A percentile compares a stretch with the other conserved stretches of the same genome.
phyloP scores from a whole-genome alignment of 2,797 vertebrate species.

The Emydoidea blandingii region DNA sequence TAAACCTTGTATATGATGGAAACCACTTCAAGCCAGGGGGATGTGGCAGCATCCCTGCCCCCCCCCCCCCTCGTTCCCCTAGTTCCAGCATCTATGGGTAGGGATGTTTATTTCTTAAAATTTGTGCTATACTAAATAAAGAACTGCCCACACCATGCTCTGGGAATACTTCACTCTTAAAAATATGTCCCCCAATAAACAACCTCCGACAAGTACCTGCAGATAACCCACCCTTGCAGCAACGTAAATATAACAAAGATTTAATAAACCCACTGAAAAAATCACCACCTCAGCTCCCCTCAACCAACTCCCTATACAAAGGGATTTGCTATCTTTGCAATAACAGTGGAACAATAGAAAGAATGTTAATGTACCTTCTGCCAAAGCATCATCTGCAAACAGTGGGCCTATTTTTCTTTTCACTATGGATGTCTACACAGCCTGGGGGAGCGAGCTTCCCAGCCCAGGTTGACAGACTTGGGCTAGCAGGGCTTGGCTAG shows the following conservation, averaged over 20 bases:
- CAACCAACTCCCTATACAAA: neutral
- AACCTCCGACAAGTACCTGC: neutral
- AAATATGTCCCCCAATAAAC: neutral
- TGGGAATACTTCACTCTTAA: neutral
- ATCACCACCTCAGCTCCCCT: neutral
- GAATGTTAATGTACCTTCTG: neutral
- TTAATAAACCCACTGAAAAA: constrained; percentile 3
- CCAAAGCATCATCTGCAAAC: neutral
- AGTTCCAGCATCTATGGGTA: neutral
- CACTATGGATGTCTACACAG: neutral
- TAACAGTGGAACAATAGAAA: neutral
- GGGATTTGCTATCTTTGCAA: neutral
- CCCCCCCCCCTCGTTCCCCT: too few relatives aligned
- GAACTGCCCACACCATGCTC: neutral
- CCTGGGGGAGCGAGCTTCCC: neutral
- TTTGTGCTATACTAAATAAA: neutral
- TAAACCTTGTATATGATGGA: too few relatives aligned
- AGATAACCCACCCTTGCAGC: neutral
- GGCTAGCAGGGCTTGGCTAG: neutral
- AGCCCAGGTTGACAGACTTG: neutral
- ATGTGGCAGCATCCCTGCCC: too few relatives aligned
- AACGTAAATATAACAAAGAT: neutral
- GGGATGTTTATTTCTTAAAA: neutral
- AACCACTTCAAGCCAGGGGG: too few relatives aligned
- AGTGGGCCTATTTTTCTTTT: neutral